Base-by-base conservation (phyloP, 2,113 vertebrate species). In the Scartelaos histophorus region DNA sequence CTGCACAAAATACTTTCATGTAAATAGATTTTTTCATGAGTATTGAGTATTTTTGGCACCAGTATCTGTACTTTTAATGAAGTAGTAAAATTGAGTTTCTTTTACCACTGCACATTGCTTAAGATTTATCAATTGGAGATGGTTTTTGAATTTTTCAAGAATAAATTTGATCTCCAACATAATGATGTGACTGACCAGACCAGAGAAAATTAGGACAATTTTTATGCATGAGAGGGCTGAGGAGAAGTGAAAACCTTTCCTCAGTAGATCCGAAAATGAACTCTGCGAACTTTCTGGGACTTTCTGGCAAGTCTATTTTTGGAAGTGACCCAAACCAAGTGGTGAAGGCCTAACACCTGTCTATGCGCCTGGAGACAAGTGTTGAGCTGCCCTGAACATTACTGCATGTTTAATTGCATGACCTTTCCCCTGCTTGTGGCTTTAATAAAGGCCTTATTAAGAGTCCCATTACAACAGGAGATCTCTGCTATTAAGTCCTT, bases 391-490 rank as follows among this genome's bases (percentile, higher is more conserved):
- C 74, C 79, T 70, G 70, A 67, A 70, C 69, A 61, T 49, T 19
- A 64, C 71, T 68, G 17, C 45, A 24, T 21, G 13, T 56, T 70
- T 82, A 78, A 85, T 70, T 81, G 65, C 71, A 65, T 81, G 79
- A 80, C 84, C 84, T 85, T 90, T 88, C 29, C 69, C 29, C 21
- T 17, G 62, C 34, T 25, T 24, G 2, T 0, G 5, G 22, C 10
- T 6, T 71, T 73, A 74, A 77, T 66, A 81, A 82, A 85, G 67
- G 51, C 46, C 68, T 81, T 79, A 89, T 84, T 78, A 82, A 79
- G 68, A 66, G 34, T 24, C 56, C 34, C 69, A 69, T 76, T 78
- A 77, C 11, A 67, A 75, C 75, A 57, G 46, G 43, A 84, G 65
- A 72, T 69, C 51, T 49, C 56, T 64, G 74, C 80, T 78, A 74